These are phyloP conservation scores for Polyommatus iphigenia DNA, from an alignment of 2,888 invertebrate species.

Conservation along the genomic window DNA sequence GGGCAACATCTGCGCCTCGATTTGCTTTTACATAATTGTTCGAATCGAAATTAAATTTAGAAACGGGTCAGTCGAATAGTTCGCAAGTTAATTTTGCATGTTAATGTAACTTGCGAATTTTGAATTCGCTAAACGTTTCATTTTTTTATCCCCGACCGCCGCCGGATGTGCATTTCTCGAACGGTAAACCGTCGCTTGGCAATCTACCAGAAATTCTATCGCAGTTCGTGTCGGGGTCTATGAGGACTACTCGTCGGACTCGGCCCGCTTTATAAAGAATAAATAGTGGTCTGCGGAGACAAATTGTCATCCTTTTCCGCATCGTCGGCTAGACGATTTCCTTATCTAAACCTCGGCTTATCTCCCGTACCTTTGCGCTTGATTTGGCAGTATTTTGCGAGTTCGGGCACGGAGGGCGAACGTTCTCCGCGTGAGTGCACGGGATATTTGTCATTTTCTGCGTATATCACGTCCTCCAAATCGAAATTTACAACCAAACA, in stretches of 20 bases:
- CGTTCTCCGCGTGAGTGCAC: not conserved
- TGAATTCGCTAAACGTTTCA: conserved; percentile 13
- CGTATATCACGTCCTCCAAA: not conserved
- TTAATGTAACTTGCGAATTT: no score
- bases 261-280: not conserved
- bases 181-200: conserved; percentile 19
- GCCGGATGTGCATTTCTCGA: conserved; percentile 2
- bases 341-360: conserved; percentile 9
- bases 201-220: conserved; percentile 21
- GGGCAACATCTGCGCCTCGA: conserved; percentile 39
- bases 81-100: conserved; percentile 1
- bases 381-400: conserved; percentile 6
- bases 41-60: conserved; percentile 37
- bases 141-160: not conserved
- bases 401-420: not conserved
- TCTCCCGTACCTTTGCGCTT: conserved; percentile 9
- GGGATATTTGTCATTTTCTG: conserved; percentile 2
- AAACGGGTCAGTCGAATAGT: conserved; percentile 36
- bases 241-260: conserved; percentile 6
- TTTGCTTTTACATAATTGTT: conserved; percentile 39
- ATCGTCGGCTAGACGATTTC: not conserved
- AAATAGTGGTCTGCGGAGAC: conserved; percentile 15
- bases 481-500: not conserved
- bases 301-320: conserved; percentile 12
- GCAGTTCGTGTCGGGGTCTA: conserved; percentile 6